Base-by-base conservation (phyloP, 1,140 invertebrate genomes). In the Streblospio benedicti region DNA sequence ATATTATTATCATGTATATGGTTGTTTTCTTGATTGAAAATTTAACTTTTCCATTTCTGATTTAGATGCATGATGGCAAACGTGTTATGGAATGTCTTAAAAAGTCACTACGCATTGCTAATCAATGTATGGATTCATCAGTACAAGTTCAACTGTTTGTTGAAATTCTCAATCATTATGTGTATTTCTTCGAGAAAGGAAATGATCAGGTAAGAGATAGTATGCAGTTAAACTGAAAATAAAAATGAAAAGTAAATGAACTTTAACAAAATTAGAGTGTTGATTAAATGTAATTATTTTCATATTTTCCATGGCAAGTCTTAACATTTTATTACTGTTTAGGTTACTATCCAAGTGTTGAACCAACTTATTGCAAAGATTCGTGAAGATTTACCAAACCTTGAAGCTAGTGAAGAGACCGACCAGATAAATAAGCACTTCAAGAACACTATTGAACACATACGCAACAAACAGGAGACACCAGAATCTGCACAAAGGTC, bases 401-500 rank as follows among this genome's bases (percentile, higher is more conserved):
- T 97, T 33, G 94, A 97, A 72, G 85, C 87, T 9, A 92, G 87
- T 57, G 92, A 96, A 70, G 94, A 97, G 76, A 91, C 91, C 1
- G 93, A 97, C 71, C 92, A 96, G 78, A 94, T 97, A 62, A 89
- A 89, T 55, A 92, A 91, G 72, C 92, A 97, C 78, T 93, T 95
- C 75, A 86, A 86, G 63, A 77, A 77, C 65, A 76, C 74, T 5
- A 30, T 76, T 16, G 73, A 76, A 64, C 74, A 76, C 63, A 64
- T 77, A 31, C 67, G 71, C 43, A 53, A 65, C 9, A 61, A 62
- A 41, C 64, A 70, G 66, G 67, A 73, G n/a, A 59, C 38, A 31
- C 45, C 58, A 0, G 71, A 75, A n/a, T n/a, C n/a, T n/a, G n/a
- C n/a, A n/a, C n/a, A n/a, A n/a, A n/a, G n/a, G n/a, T n/a, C n/a